Conservation (phyloP, 2,888 invertebrate species). For the Lissocephala sabroskyi region DNA sequence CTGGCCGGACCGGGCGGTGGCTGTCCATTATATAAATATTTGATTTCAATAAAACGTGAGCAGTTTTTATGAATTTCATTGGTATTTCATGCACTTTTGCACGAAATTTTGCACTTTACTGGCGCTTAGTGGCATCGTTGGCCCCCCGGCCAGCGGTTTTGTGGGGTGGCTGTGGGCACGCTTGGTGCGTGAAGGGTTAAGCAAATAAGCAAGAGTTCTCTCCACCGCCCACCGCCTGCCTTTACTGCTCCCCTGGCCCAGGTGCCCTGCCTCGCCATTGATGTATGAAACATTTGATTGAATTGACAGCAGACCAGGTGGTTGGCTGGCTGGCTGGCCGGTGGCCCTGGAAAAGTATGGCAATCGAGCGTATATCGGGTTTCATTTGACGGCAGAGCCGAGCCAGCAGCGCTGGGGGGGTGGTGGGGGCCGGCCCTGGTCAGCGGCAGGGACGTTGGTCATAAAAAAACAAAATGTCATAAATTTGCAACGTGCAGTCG, state of each 20-base stretch:
- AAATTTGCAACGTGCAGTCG: conserved; percentile 46
- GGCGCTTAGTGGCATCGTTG: conserved; percentile 64
- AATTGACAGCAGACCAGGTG: conserved; percentile 42
- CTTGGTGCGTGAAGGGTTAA: conserved; percentile 28
- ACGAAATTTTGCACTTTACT: conserved; percentile 48
- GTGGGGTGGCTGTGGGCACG: background rate
- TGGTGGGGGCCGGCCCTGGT: background rate
- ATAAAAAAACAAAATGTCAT: conserved; percentile 60
- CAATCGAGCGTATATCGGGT: conserved; percentile 54
- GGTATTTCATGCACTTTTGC: conserved; percentile 51
- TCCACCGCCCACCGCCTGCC: conserved; percentile 2
- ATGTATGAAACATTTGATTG: conserved; percentile 66
- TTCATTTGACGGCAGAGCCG: background rate
- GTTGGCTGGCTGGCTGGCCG: background rate
- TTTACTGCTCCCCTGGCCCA: conserved; percentile 3
- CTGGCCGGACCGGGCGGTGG: conserved; percentile 30
- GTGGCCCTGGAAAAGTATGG: conserved; percentile 28
- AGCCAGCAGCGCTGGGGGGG: background rate
- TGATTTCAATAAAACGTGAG: conserved; percentile 68
- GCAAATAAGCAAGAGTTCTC: conserved; percentile 11
- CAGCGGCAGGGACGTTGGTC: conserved; percentile 23
- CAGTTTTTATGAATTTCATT: conserved; percentile 65
- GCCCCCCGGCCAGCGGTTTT: background rate
- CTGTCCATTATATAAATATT: conserved; percentile 67
- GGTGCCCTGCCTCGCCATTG: conserved; percentile 44